Percentiles rank a stretch among this genome's conserved stretches.
Evolutionary conservation across 2,888 invertebrate genomes (phyloP).

Genomic region (Hecatera dysodea): DNA sequence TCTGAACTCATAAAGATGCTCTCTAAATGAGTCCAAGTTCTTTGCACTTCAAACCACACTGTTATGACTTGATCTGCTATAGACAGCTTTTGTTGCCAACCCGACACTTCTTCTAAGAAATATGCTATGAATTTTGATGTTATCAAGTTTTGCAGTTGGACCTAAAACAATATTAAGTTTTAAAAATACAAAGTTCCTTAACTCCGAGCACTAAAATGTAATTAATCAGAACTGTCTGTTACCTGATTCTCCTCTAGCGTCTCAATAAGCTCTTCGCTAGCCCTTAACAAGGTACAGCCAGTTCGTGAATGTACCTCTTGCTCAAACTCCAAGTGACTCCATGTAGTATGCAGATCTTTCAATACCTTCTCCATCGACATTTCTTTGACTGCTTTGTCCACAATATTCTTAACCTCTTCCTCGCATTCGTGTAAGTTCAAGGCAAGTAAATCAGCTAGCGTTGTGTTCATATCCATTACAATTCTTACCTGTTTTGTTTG

Average conservation of each 20-base stretch:
- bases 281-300: constrained; percentile 95
- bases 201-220: background rate
- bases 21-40: constrained; percentile 99
- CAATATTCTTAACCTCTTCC: constrained; percentile 99
- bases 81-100: constrained; percentile 98
- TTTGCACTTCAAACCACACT: constrained; percentile 98
- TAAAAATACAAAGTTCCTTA: background rate
- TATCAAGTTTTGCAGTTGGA: constrained; percentile 98
- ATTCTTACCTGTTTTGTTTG: constrained; percentile 94
- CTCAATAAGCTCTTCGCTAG: constrained; percentile 98
- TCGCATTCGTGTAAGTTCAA: constrained; percentile 99
- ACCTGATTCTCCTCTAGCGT: constrained; percentile 99
- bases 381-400: constrained; percentile 99
- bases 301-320: constrained; percentile 97
- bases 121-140: constrained; percentile 99
- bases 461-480: constrained; percentile 98
- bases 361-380: constrained; percentile 99
- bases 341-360: constrained; percentile 96
- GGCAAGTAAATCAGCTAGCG: constrained; percentile 97
- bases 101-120: constrained; percentile 98
- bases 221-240: constrained; percentile 3
- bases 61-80: constrained; percentile 98
- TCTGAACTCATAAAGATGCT: constrained; percentile 99
- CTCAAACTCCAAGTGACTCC: constrained; percentile 98
- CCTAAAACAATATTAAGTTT: constrained; percentile 85